Evolutionary conservation across 2,888 invertebrate species (phyloP), one percentile per base, ranked within the genome.

Genomic region (Megalurothrips usitatus): DNA sequence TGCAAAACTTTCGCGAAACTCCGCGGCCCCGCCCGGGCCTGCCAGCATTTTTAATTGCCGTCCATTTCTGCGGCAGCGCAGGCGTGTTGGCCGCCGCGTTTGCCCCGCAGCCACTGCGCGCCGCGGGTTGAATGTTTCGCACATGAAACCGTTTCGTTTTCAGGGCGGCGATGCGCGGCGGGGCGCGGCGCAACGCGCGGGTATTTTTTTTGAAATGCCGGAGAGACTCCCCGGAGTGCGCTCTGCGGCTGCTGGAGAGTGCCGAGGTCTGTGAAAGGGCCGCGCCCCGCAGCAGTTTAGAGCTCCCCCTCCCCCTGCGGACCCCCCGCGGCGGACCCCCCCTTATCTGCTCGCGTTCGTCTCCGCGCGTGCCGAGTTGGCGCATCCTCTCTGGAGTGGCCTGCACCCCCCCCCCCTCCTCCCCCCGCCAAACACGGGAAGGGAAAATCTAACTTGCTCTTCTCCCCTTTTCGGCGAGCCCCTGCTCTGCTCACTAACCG

Each of bases 331-430:
- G 68, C 52, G 52, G n/a, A n/a, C n/a, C 68, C 26, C 23, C 68
- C 23, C 68, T 75, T 75, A 58, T 75, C 68, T 26, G 10, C 0
- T n/a, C 68, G 68, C 26, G n/a, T 26, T 23, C 68, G 68, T 58
- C 58, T 17, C 17, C 6, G 34, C n/a, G n/a, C 68, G 26, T 0
- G 68, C 68, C 68, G 68, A 26, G 68, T 11, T 23, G 26, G 68
- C 23, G 68, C 68, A 23, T 68, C 68, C 23, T 68, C n/a, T n/a
- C n/a, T 75, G n/a, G 68, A 75, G 68, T 75, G 68, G 68, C 12
- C n/a, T n/a, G n/a, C n/a, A n/a, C n/a, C n/a, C n/a, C n/a, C n/a
- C n/a, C n/a, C n/a, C n/a, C n/a, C n/a, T n/a, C n/a, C n/a, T n/a
- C n/a, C n/a, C n/a, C 68, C 11, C 68, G 11, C 68, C 23, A 75